A percentile compares a stretch with the other conserved stretches of the same genome.
Conservation (phyloP, 37 sponge, comb jelly and placozoan genomes). For the Lycopodina hypogea region DNA sequence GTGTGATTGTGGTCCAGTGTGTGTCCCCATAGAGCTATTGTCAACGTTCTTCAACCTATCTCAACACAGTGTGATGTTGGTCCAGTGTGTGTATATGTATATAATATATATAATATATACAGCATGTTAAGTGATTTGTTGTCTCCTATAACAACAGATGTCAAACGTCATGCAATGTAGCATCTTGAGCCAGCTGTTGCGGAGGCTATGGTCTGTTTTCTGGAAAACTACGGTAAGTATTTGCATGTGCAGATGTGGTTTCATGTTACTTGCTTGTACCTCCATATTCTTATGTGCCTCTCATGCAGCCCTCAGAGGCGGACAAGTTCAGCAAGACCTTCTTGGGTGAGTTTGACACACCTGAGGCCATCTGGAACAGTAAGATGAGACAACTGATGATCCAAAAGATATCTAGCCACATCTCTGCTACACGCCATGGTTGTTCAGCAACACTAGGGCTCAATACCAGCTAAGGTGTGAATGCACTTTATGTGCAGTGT, state of each 20-base stretch:
- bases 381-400: conserved; percentile 98
- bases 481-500: too few species aligned
- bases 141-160: conserved; percentile 44
- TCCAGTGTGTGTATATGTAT: too few species aligned
- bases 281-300: too few species aligned
- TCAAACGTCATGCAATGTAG: conserved; percentile 88
- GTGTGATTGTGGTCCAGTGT: too few species aligned
- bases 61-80: too few species aligned
- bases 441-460: conserved; percentile 93
- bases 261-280: too few species aligned
- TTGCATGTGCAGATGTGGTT: neutral
- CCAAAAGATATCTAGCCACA: conserved; percentile 94
- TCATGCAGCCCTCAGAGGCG: conserved; percentile 51
- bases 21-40: too few species aligned
- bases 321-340: conserved; percentile 95
- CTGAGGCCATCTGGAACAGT: conserved; percentile 98
- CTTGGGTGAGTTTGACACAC: conserved; percentile 99
- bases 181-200: conserved; percentile 84
- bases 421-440: conserved; percentile 93
- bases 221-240: conserved; percentile 91
- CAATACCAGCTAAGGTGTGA: conserved; percentile 84
- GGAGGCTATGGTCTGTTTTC: conserved; percentile 98
- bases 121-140: neutral
- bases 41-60: too few species aligned
- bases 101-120: too few species aligned